Conservation (phyloP, 2,113 vertebrate genomes). For the Serilophus lunatus region DNA sequence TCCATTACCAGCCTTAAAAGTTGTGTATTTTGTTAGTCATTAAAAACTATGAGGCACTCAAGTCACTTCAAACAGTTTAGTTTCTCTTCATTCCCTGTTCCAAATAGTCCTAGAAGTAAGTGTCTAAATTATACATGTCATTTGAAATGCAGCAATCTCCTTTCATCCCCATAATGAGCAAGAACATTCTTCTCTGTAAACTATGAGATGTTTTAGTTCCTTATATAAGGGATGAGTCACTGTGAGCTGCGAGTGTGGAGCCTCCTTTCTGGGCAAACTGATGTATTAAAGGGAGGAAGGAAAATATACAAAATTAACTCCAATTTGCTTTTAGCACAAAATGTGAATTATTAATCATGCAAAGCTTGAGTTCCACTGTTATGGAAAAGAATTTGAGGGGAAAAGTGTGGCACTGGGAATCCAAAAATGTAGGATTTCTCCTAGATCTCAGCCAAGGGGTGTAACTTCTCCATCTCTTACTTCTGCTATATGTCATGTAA, state of each 20-base stretch:
- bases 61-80: conserved; percentile 54
- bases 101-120: conserved; percentile 53
- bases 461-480: background rate
- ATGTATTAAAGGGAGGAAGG: background rate
- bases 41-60: conserved; percentile 35
- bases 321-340: conserved; percentile 3
- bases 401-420: background rate
- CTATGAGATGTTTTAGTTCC: background rate
- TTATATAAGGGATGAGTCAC: conserved; percentile 43
- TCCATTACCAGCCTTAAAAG: conserved; percentile 20
- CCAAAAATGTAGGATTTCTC: background rate
- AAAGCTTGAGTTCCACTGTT: background rate
- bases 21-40: conserved; percentile 23
- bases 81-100: conserved; percentile 41
- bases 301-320: conserved; percentile 42
- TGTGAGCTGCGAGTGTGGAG: background rate
- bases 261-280: background rate
- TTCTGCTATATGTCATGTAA: background rate
- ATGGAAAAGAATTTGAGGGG: background rate
- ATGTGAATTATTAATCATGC: conserved; percentile 27
- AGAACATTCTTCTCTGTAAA: conserved; percentile 40
- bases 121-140: conserved; percentile 65
- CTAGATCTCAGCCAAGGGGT: background rate
- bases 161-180: conserved; percentile 59
- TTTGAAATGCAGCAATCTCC: conserved; percentile 46